Conservation (phyloP, 2,797 vertebrate genomes). For the Lateolabrax maculatus region DNA sequence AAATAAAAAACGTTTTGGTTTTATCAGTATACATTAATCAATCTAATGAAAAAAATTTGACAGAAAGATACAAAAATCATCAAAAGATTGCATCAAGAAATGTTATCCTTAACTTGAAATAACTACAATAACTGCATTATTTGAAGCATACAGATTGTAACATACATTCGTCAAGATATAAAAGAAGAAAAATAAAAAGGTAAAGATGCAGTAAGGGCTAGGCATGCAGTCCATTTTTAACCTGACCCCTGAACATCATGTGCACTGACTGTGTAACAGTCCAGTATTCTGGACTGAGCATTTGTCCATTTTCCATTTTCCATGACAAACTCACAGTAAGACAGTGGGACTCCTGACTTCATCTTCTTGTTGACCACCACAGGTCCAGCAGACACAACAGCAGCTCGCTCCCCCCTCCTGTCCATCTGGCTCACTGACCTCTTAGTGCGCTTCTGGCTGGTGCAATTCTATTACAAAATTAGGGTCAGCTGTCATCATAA, state of each 20-base stretch:
- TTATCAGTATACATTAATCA: background rate
- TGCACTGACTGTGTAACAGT: background rate
- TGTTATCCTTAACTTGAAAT: background rate
- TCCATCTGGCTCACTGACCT: conserved; percentile 40
- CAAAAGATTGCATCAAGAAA: background rate
- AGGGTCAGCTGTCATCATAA: background rate
- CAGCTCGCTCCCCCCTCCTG: background rate
- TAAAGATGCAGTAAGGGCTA: background rate
- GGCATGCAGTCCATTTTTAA: background rate
- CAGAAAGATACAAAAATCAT: background rate
- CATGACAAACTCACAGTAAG: conserved; percentile 69
- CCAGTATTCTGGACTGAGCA: background rate
- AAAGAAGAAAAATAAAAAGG: too few relatives aligned
- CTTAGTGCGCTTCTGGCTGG: conserved; percentile 33
- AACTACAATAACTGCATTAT: background rate
- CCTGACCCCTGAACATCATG: background rate
- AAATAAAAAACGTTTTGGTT: too few relatives aligned
- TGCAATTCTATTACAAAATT: conserved; percentile 62
- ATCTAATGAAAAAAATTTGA: background rate
- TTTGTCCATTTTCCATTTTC: background rate
- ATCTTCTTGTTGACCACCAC: conserved; percentile 54
- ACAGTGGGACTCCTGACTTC: background rate
- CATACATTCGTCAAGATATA: background rate
- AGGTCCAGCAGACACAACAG: conserved; percentile 79
- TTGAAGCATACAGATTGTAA: background rate